phyloP scores from a whole-genome alignment of 53 echinoderm and acorn worm genomes.

The Zoroaster sp. region DNA sequence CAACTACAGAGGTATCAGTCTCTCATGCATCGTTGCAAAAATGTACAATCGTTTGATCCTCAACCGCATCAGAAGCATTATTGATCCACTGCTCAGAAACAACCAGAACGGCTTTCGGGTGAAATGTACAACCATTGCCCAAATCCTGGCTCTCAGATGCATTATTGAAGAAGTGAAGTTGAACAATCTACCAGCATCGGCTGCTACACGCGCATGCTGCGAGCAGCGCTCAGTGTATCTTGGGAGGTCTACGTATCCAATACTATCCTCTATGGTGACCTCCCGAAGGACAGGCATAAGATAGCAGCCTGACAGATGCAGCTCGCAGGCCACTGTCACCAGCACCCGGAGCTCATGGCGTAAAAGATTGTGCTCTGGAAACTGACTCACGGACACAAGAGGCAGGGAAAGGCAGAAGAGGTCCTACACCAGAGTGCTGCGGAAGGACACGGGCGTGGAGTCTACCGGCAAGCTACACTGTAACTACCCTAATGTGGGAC shows the following conservation, averaged over 20 bases:
- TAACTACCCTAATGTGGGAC: too few species aligned
- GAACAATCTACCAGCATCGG: conserved; percentile 8
- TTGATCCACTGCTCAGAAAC: background rate
- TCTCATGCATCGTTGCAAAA: conserved; percentile 33
- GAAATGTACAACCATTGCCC: conserved; percentile 3
- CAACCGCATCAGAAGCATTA: background rate
- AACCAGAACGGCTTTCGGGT: conserved; percentile 33
- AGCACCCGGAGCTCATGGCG: background rate
- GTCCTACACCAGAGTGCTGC: too few species aligned
- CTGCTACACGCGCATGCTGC: too few species aligned
- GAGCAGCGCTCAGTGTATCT: too few species aligned
- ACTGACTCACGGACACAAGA: background rate
- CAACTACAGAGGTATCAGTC: conserved; percentile 56
- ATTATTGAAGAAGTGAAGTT: conserved; percentile 18
- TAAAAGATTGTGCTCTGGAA: background rate
- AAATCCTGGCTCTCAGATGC: conserved; percentile 28
- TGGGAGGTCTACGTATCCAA: too few species aligned
- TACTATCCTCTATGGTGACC: too few species aligned
- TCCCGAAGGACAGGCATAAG: background rate
- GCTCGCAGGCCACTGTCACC: background rate
- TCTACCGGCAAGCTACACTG: too few species aligned
- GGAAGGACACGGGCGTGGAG: too few species aligned
- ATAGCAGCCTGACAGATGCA: background rate
- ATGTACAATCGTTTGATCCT: conserved; percentile 35
- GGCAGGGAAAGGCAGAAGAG: too few species aligned